phyloP scores from a whole-genome alignment of 1,140 invertebrate genomes.

The Drosophila miranda region DNA sequence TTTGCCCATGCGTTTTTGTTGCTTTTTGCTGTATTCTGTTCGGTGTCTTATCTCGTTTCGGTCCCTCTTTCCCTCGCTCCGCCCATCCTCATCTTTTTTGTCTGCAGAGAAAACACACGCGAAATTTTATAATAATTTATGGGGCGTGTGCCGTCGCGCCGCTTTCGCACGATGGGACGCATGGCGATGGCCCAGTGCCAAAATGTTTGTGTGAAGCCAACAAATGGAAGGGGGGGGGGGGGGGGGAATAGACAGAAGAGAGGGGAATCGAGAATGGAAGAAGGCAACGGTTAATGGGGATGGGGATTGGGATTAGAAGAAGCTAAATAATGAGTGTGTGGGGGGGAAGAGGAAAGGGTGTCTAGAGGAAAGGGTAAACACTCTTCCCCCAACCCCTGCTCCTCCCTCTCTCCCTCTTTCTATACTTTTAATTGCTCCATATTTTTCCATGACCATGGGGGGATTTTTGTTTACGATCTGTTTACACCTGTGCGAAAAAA shows the following conservation, averaged over 20 bases:
- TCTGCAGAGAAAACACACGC: conserved; percentile 52
- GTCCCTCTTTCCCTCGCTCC: neutral
- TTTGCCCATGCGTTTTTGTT: conserved; percentile 48
- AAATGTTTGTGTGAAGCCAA: conserved; percentile 36
- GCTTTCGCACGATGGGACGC: conserved; percentile 33
- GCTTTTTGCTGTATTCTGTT: conserved; percentile 10
- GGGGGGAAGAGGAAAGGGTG: too few species aligned
- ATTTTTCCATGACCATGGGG: neutral
- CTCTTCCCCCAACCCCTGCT: too few species aligned
- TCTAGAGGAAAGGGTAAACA: too few species aligned
- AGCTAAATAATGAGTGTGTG: too few species aligned
- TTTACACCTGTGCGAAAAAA: conserved; percentile 66
- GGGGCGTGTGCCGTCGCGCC: conserved; percentile 57
- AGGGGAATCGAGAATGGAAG: neutral
- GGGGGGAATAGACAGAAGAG: too few species aligned
- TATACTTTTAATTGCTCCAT: conserved; percentile 56
- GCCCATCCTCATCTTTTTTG: neutral
- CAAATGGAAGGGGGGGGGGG: conserved; percentile 1
- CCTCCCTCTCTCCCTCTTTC: conserved; percentile 4
- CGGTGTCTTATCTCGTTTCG: neutral
- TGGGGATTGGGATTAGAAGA: neutral
- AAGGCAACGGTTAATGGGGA: too few species aligned
- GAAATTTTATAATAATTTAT: conserved; percentile 67
- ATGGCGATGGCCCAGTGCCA: conserved; percentile 63
- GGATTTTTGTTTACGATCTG: conserved; percentile 64